A percentile compares a stretch with the other conserved stretches of the same genome.
Evolutionary conservation across 2,888 invertebrate genomes (phyloP).

Genomic region (Sphaerophoria rueppellii): DNA sequence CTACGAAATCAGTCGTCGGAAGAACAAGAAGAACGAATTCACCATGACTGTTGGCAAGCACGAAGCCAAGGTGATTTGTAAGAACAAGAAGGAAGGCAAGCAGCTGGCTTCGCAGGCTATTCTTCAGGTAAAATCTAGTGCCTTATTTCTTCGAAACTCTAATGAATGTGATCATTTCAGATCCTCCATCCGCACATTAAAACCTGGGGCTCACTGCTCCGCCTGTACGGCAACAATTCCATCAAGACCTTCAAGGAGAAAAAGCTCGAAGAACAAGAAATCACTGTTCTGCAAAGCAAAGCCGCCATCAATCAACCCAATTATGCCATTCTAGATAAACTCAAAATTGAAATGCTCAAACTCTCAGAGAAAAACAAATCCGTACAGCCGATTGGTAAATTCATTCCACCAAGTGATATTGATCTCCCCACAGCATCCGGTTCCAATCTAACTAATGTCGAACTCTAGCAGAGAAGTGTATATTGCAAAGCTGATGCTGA

Average conservation of each 20-base stretch:
- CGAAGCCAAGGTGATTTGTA: slow-evolving; percentile 94
- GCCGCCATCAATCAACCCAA: slow-evolving; percentile 95
- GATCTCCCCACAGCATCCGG: slow-evolving; percentile 88
- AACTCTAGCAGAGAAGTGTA: slow-evolving; percentile 83
- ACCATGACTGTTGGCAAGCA: slow-evolving; percentile 97
- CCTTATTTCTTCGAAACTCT: neutral
- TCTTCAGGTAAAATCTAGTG: slow-evolving; percentile 85
- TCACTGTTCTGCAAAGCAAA: slow-evolving; percentile 93
- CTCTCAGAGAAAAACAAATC: slow-evolving; percentile 86
- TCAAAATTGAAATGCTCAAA: slow-evolving; percentile 91
- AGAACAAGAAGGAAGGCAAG: slow-evolving; percentile 98
- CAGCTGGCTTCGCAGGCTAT: slow-evolving; percentile 98
- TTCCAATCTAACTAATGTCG: slow-evolving; percentile 90
- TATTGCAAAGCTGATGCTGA: slow-evolving; percentile 4
- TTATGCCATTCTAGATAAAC: slow-evolving; percentile 93
- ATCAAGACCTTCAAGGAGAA: slow-evolving; percentile 96
- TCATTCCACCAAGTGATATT: slow-evolving; percentile 85
- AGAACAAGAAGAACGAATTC: slow-evolving; percentile 96
- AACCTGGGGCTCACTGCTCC: slow-evolving; percentile 96
- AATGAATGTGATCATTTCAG: slow-evolving; percentile 80
- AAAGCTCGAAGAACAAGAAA: slow-evolving; percentile 95
- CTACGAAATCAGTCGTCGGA: slow-evolving; percentile 92
- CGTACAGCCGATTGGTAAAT: slow-evolving; percentile 86
- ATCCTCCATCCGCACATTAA: slow-evolving; percentile 96
- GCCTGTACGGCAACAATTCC: slow-evolving; percentile 95